Evolutionary conservation across 2,113 vertebrate species (phyloP).

Genomic region (Solea senegalensis): DNA sequence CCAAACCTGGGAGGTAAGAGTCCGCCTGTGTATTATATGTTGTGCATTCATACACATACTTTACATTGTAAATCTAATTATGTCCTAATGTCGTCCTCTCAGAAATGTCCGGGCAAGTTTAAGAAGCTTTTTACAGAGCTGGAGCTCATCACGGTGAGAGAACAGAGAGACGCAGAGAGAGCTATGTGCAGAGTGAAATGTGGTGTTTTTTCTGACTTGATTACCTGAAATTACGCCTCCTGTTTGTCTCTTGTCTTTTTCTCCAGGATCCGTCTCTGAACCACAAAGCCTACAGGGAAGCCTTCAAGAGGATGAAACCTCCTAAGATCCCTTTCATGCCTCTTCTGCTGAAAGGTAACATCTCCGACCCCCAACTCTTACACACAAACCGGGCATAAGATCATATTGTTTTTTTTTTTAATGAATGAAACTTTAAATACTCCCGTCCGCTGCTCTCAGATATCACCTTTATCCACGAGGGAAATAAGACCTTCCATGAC

Average conservation of each 20-base stretch:
- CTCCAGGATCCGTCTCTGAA: constrained; percentile 96
- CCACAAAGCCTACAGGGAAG: constrained; percentile 97
- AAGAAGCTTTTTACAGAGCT: constrained; percentile 99
- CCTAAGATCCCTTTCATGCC: constrained; percentile 99
- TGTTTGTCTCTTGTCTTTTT: constrained; percentile 42
- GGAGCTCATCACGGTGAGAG: constrained; percentile 92
- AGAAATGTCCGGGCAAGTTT: constrained; percentile 99
- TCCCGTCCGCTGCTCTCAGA: constrained; percentile 79
- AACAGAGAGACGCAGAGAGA: constrained; percentile 1
- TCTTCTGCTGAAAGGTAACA: constrained; percentile 93
- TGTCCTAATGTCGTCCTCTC: constrained; percentile 17
- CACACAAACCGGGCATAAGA: neutral
- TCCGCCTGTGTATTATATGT: neutral
- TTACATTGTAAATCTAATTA: neutral
- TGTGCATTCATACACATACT: neutral
- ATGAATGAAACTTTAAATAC: constrained; percentile 1
- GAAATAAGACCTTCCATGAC: constrained; percentile 99
- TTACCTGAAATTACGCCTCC: neutral
- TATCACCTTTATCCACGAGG: constrained; percentile 98
- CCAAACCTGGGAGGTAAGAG: constrained; percentile 96
- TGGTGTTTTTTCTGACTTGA: neutral
- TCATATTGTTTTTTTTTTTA: neutral
- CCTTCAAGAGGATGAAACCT: constrained; percentile 98
- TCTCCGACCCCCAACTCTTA: neutral
- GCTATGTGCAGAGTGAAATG: constrained; percentile 1